Evolutionary conservation across 2,888 invertebrate species (phyloP).

Genomic region (Bimastos eiseni): DNA sequence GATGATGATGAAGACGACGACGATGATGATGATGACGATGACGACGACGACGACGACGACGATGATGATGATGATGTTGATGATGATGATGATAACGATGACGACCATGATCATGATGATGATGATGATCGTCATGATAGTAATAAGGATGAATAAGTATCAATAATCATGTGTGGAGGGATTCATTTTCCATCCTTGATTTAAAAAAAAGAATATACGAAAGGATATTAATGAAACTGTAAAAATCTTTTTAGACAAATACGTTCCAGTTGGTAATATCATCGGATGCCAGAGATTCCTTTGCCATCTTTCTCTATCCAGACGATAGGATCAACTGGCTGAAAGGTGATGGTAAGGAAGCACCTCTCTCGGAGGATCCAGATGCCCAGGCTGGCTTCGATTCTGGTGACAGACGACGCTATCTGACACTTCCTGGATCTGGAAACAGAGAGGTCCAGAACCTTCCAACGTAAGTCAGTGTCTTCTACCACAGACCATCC

Average conservation of each 20-base stretch:
- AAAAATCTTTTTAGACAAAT: constrained; percentile 68
- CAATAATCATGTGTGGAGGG: too few species aligned
- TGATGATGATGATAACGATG: constrained; percentile 23
- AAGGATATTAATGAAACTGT: background rate
- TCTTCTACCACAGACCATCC: background rate
- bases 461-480: constrained; percentile 72
- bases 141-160: background rate
- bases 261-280: constrained; percentile 82
- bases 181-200: background rate
- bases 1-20: constrained; percentile 27
- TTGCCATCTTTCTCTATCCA: constrained; percentile 83
- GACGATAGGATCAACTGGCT: constrained; percentile 88
- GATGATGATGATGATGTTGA: constrained; percentile 25
- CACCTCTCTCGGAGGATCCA: constrained; percentile 79
- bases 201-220: background rate
- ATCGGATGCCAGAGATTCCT: constrained; percentile 78
- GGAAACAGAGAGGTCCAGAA: constrained; percentile 85
- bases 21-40: constrained; percentile 27
- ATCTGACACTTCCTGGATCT: constrained; percentile 77
- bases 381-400: constrained; percentile 91
- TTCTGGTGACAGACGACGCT: constrained; percentile 75
- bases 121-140: background rate
- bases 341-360: constrained; percentile 74
- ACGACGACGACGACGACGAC: constrained; percentile 15
- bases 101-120: background rate